Percentiles rank a stretch among this genome's conserved stretches.
Evolutionary conservation across 2,113 vertebrate species (phyloP).

Genomic region (Xiphorhynchus elegans): DNA sequence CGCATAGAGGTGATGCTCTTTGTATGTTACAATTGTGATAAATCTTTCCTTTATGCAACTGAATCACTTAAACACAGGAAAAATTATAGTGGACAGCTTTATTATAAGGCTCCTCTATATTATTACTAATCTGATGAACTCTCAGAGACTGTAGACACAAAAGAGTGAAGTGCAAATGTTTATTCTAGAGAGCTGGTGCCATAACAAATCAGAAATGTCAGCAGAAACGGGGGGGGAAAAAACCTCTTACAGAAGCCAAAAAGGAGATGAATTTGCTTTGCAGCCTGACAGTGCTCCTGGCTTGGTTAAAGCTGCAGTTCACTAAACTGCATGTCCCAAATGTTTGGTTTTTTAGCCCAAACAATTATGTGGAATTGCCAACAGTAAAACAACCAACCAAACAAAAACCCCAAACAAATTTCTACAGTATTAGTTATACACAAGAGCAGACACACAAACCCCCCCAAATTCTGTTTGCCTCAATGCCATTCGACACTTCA

Average conservation of each 20-base stretch:
- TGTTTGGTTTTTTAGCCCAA: not conserved
- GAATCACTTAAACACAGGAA: not conserved
- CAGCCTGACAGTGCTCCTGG: not conserved
- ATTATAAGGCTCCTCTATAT: not conserved
- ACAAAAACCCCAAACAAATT: not conserved
- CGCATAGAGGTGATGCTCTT: not conserved
- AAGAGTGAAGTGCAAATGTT: not conserved
- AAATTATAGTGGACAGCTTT: not conserved
- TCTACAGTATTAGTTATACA: not conserved
- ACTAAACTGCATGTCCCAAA: not conserved
- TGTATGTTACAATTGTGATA: not conserved
- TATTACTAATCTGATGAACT: not conserved
- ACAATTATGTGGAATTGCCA: not conserved
- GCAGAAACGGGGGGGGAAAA: not conserved
- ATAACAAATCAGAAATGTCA: not conserved
- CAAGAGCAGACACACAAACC: rapidly evolving
- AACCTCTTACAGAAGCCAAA: not conserved
- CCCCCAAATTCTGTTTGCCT: not conserved
- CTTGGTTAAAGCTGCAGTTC: not conserved
- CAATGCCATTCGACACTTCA: not conserved
- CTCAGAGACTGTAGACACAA: not conserved
- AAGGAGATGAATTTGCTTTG: not conserved
- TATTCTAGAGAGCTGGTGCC: not conserved
- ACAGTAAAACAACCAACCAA: too few relatives aligned
- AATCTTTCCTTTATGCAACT: not conserved